phyloP scores from a whole-genome alignment of 2,888 invertebrate genomes.

The Mellilla xanthometata region DNA sequence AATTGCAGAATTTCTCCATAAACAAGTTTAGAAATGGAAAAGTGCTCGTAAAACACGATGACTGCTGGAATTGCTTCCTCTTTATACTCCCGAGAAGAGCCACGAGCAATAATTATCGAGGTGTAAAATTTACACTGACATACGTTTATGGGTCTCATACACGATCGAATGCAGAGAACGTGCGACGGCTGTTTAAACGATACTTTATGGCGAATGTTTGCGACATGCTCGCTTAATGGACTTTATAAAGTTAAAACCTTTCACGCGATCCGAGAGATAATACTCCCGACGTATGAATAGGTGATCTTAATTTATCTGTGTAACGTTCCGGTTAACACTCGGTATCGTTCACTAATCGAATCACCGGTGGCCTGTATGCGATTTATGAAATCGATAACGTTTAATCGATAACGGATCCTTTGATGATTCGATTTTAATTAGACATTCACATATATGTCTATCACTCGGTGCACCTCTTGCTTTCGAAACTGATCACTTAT shows the following conservation, averaged over 20 bases:
- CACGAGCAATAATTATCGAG: slow-evolving; percentile 62
- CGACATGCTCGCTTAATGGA: slow-evolving; percentile 69
- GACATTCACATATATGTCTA: slow-evolving; percentile 42
- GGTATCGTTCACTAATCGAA: slow-evolving; percentile 65
- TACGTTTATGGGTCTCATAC: slow-evolving; percentile 52
- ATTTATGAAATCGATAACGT: slow-evolving; percentile 63
- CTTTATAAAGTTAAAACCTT: slow-evolving; percentile 64
- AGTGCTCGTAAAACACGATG: slow-evolving; percentile 62
- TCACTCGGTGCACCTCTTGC: slow-evolving; percentile 31
- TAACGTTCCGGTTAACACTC: slow-evolving; percentile 70
- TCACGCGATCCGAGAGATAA: slow-evolving; percentile 67
- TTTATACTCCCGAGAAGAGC: slow-evolving; percentile 46
- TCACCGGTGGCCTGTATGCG: slow-evolving; percentile 56
- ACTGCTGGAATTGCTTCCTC: slow-evolving; percentile 66
- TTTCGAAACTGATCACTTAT: slow-evolving; percentile 38
- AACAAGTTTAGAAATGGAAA: slow-evolving; percentile 63
- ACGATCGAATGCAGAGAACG: slow-evolving; percentile 35
- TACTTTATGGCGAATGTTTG: slow-evolving; percentile 61
- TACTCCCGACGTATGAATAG: slow-evolving; percentile 73
- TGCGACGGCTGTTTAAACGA: slow-evolving; percentile 47
- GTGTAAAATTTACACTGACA: slow-evolving; percentile 71
- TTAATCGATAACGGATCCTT: slow-evolving; percentile 53
- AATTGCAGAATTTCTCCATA: slow-evolving; percentile 49
- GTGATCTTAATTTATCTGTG: slow-evolving; percentile 77
- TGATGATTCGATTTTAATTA: slow-evolving; percentile 51